Evolutionary conservation across 2,888 invertebrate species (phyloP).

Genomic region (Melanotus villosus): DNA sequence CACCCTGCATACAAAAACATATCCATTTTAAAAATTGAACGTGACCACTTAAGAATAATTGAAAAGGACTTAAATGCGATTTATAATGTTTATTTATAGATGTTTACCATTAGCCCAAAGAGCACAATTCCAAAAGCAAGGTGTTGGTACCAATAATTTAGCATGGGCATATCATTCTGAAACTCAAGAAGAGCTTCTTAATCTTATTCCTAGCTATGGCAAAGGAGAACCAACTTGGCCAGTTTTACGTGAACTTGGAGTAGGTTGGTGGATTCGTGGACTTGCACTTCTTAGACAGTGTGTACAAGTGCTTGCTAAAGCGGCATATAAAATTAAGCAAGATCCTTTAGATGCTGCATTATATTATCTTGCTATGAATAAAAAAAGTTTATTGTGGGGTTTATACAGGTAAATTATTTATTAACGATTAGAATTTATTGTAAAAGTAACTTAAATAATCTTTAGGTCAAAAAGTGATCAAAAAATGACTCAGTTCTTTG

Average conservation of each 20-base stretch:
- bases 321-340: constrained; percentile 91
- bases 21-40: no score
- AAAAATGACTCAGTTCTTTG: constrained; percentile 95
- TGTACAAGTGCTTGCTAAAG: constrained; percentile 94
- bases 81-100: constrained; percentile 69
- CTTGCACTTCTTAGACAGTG: constrained; percentile 84
- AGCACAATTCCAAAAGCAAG: constrained; percentile 87
- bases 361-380: constrained; percentile 98
- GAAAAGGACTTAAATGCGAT: no score
- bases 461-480: constrained; percentile 85
- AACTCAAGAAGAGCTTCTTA: constrained; percentile 94
- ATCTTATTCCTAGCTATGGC: constrained; percentile 88
- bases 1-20: no score
- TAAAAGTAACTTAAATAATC: no score
- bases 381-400: constrained; percentile 97
- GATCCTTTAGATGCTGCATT: constrained; percentile 98
- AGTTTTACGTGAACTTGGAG: constrained; percentile 89
- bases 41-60: no score
- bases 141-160: constrained; percentile 90
- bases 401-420: constrained; percentile 76
- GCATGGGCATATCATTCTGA: constrained; percentile 99
- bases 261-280: constrained; percentile 97
- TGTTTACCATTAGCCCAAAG: constrained; percentile 94
- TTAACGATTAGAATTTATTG: no score
- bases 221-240: constrained; percentile 92